Conservation (phyloP, 2,888 invertebrate genomes). For the Synanthedon vespiformis region DNA sequence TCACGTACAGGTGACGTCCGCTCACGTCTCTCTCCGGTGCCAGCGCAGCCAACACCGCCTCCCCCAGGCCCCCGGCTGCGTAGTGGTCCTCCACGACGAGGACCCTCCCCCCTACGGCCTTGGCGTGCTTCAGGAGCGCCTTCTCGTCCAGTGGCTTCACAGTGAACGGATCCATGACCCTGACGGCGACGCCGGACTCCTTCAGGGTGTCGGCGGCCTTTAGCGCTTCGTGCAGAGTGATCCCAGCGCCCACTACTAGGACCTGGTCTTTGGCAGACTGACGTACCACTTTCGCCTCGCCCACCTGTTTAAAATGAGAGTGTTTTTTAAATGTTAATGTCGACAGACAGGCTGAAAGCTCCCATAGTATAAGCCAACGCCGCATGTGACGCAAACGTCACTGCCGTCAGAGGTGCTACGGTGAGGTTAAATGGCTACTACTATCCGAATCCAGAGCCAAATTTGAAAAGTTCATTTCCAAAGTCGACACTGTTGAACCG, state of each 20-base stretch:
- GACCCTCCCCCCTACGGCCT: constrained; percentile 82
- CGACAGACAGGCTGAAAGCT: no score
- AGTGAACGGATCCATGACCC: constrained; percentile 96
- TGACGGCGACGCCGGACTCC: constrained; percentile 75
- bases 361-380: no score
- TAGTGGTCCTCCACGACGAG: constrained; percentile 98
- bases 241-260: constrained; percentile 91
- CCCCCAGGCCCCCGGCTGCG: constrained; percentile 94
- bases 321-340: background rate
- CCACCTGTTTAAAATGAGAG: constrained; percentile 61
- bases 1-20: constrained; percentile 85
- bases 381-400: no score
- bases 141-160: constrained; percentile 93
- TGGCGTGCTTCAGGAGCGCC: constrained; percentile 80
- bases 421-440: no score
- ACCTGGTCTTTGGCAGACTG: constrained; percentile 82
- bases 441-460: no score
- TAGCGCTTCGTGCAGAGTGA: constrained; percentile 93
- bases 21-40: constrained; percentile 77
- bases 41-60: constrained; percentile 89
- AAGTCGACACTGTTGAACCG: no score
- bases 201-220: constrained; percentile 84
- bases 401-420: no score
- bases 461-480: no score
- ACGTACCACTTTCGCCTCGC: constrained; percentile 83